These are phyloP conservation scores for Xyliphius kryptos DNA, from an alignment of 2,113 vertebrate species.

Conservation along the genomic window DNA sequence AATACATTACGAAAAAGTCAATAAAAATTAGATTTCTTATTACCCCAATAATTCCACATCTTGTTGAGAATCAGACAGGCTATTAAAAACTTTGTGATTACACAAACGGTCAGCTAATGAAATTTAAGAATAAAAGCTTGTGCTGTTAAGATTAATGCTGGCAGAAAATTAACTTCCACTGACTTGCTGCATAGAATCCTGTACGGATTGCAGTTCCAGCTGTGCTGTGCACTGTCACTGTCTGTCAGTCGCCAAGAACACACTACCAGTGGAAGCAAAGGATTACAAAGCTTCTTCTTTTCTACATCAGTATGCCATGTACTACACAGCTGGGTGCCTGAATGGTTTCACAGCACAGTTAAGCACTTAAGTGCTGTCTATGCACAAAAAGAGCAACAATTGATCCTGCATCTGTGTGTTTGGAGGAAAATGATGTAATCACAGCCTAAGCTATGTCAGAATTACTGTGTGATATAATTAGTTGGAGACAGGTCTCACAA, in stretches of 20 bases:
- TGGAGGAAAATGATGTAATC: background rate
- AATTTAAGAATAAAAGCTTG: slow-evolving; percentile 2
- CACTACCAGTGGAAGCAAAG: background rate
- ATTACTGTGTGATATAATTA: slow-evolving; percentile 1
- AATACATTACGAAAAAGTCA: no score
- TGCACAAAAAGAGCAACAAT: slow-evolving; percentile 1
- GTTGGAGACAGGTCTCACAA: slow-evolving; percentile 2
- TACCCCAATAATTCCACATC: no score
- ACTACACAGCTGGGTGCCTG: slow-evolving; percentile 5
- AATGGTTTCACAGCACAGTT: background rate
- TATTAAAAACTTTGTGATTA: background rate
- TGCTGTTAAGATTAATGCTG: background rate
- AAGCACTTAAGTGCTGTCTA: background rate
- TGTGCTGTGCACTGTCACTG: slow-evolving; percentile 5
- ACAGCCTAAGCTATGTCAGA: slow-evolving; percentile 3
- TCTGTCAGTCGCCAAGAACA: slow-evolving; percentile 8
- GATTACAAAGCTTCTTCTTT: slow-evolving; percentile 9
- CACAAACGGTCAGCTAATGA: background rate
- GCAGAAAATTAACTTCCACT: slow-evolving; percentile 4
- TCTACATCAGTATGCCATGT: slow-evolving; percentile 7
- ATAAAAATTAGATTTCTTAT: no score
- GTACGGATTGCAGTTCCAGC: slow-evolving; percentile 10
- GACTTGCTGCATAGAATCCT: background rate
- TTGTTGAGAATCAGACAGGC: no score
- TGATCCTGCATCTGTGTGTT: background rate